Base-by-base conservation (phyloP, 2,113 vertebrate species). In the Meleagris gallopavo region DNA sequence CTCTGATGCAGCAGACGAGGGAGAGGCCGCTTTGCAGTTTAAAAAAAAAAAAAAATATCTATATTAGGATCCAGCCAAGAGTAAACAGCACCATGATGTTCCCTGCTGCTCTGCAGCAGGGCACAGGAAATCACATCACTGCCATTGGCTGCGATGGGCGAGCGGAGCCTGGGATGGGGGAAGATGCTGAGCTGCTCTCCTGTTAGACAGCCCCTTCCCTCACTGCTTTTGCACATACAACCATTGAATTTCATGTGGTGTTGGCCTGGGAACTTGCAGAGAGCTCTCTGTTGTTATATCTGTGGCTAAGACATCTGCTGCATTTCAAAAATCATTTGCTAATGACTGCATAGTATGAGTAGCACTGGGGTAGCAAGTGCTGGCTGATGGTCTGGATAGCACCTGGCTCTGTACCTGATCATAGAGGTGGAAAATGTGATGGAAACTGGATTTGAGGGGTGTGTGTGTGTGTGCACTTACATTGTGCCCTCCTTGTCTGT, bases 111-210 rank as follows among this genome's bases (percentile, higher is more conserved):
- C 45, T 0, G 11, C 36, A 40, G 71, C 32, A 8, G 1, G 4
- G 92, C 55, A 43, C 61, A 87, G 94, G 89, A 93, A 95, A 86
- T 78, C 50, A 19, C 1, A 2, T 88, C 95, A 55, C 52, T 36
- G 67, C 41, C 65, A 58, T 74, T 0, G 2, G 4, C 67, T 62
- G 74, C 17, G 48, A 38, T 50, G 48, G 41, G 5, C 18, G 79
- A 90, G 87, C 67, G 30, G 58, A 48, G 64, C 36, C 27, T 6
- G 0, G 46, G 6, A 24, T 52, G 30, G 66, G 32, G 50, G 50
- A 73, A 93, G 71, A 77, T 2, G 12, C n/a, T 65, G 41, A 75
- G 34, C 17, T 57, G 22, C 43, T 72, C 41, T 34, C 46, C 14
- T 46, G 43, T 87, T 48, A 72, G 66, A 30, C 25, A 76, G 22